Percentiles rank a stretch among this genome's conserved stretches.
These are phyloP conservation scores for Oophaga sylvatica DNA, from an alignment of 2,797 vertebrate species.

Conservation along the genomic window DNA sequence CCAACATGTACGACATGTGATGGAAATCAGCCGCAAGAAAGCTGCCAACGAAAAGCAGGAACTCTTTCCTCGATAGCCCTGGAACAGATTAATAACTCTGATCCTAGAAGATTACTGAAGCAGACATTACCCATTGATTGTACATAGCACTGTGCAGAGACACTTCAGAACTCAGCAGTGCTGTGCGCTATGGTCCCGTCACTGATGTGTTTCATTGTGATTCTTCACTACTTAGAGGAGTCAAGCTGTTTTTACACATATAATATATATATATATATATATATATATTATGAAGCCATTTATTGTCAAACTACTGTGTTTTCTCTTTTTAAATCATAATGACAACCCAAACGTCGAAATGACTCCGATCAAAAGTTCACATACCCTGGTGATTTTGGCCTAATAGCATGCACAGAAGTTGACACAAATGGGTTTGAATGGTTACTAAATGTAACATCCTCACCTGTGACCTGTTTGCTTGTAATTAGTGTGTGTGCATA, in stretches of 20 bases:
- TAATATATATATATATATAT: too few relatives aligned
- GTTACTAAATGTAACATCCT: too few relatives aligned
- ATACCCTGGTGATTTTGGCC: too few relatives aligned
- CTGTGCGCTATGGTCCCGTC: neutral
- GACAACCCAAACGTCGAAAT: too few relatives aligned
- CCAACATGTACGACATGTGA: conserved; percentile 36
- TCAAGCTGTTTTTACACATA: conserved; percentile 5
- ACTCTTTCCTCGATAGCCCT: neutral
- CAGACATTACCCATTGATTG: conserved; percentile 52
- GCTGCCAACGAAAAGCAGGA: neutral
- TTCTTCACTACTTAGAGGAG: neutral
- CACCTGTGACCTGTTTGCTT: too few relatives aligned
- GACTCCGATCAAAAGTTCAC: too few relatives aligned
- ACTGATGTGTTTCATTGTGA: neutral
- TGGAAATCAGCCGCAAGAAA: conserved; percentile 18
- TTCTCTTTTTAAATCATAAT: too few relatives aligned
- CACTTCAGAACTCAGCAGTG: neutral
- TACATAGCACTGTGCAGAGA: conserved; percentile 9
- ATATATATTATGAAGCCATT: too few relatives aligned
- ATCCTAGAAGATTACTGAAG: conserved; percentile 46
- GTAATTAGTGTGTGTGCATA: too few relatives aligned
- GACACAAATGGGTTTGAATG: too few relatives aligned
- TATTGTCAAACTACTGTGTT: too few relatives aligned
- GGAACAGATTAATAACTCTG: conserved; percentile 34
- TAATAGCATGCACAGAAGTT: too few relatives aligned